Evolutionary conservation across 1,140 invertebrate species (phyloP), one percentile per base, ranked within the genome.

Genomic region (Diabrotica undecimpunctata): DNA sequence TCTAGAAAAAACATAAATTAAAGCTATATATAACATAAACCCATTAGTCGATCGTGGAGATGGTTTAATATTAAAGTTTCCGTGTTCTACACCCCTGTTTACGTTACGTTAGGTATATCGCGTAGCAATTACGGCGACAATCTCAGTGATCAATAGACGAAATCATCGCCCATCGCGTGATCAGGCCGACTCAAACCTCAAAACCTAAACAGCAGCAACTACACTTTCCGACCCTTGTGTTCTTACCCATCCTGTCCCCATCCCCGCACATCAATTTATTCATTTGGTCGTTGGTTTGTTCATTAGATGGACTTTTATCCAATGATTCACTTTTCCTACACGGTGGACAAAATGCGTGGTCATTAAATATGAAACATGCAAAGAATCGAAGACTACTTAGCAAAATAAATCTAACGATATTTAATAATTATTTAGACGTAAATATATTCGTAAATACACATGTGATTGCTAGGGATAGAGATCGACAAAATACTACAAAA

Each of bases 111-210:
- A 46, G 8, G 41, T 14, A 55, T 55, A 61, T 61, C 9, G 65
- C 54, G 62, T 56, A 66, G 62, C 65, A 70, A 72, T 72, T 72
- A 72, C 59, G 67, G 57, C 58, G 66, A 75, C 72, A 75, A 75
- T 75, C 72, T 74, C 74, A 64, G 71, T 66, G 70, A 75, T 74
- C 74, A 73, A 75, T 75, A 73, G 68, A 72, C 65, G 67, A 73
- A 74, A 75, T 74, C 68, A 72, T 72, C 70, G 70, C 65, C 56
- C 66, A 63, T 71, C 68, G 70, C 67, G 67, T 68, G 67, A 65
- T 68, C 6, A 46, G 46, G 13, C 53, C 64, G 53, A 52, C 51
- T 54, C 57, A 66, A 69, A 74, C 68, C 70, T 70, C 66, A 72
- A 72, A 63, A 72, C 66, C 66, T 66, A 54, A 46, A 53, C 59